Conservation (phyloP, 2,888 invertebrate species). For the Aricia artaxerxes region DNA sequence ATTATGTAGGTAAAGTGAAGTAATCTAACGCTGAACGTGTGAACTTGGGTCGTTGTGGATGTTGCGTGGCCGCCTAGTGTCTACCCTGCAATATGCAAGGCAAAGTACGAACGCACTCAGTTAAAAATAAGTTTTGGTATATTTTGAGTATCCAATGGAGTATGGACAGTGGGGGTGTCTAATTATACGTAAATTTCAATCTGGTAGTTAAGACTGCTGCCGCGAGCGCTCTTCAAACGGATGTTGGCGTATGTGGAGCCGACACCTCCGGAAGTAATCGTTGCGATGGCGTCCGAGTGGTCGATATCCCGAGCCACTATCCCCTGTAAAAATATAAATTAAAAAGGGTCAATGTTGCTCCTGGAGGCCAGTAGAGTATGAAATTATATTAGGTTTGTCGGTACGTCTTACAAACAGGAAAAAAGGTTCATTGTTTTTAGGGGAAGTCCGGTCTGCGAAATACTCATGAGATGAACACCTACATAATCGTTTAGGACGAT, state of each 20-base stretch:
- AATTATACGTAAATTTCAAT: conserved; percentile 60
- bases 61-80: too few species aligned
- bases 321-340: conserved; percentile 48
- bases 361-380: too few species aligned
- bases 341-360: conserved; percentile 17
- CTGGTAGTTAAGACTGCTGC: conserved; percentile 55
- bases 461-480: too few species aligned
- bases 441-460: too few species aligned
- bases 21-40: too few species aligned
- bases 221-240: conserved; percentile 61
- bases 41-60: too few species aligned
- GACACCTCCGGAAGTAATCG: conserved; percentile 62
- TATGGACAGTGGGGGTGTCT: neutral
- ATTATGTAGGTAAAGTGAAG: neutral
- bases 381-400: too few species aligned
- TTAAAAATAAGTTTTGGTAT: neutral
- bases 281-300: conserved; percentile 49
- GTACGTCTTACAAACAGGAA: too few species aligned
- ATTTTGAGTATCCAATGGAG: too few species aligned
- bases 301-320: conserved; percentile 58
- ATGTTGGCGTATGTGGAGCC: conserved; percentile 58
- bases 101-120: neutral
- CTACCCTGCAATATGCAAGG: neutral
- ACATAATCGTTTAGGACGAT: too few species aligned
- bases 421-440: too few species aligned